phyloP scores from a whole-genome alignment of 2,888 invertebrate species.

The Trachelus tabidus region DNA sequence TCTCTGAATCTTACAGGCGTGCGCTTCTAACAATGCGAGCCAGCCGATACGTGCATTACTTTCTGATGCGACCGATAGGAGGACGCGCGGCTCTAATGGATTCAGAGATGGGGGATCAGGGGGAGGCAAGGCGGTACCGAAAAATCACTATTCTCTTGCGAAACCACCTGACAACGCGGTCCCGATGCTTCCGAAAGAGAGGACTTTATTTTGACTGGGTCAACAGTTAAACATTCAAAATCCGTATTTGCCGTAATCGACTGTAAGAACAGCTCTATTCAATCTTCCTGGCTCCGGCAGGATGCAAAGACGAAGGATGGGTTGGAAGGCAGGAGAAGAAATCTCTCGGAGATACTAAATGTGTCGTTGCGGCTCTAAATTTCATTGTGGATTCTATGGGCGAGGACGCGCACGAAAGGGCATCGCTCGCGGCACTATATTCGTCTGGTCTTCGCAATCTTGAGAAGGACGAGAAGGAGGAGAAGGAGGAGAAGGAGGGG shows the following conservation, averaged over 20 bases:
- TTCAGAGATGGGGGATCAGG: neutral
- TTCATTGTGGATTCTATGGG: neutral
- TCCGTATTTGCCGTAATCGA: too few species aligned
- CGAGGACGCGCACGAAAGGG: conserved; percentile 12
- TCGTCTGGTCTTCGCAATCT: neutral
- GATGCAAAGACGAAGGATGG: too few species aligned
- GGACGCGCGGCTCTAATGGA: conserved; percentile 9
- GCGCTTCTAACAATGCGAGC: conserved; percentile 5
- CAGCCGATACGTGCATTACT: conserved; percentile 6
- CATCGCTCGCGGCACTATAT: conserved; percentile 15
- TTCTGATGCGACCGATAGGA: conserved; percentile 10
- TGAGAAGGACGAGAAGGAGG: conserved; percentile 18
- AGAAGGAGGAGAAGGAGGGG: conserved; percentile 20
- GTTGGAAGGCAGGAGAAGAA: too few species aligned
- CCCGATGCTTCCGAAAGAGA: too few species aligned
- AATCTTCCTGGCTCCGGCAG: too few species aligned
- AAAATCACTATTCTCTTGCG: too few species aligned
- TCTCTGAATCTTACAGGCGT: conserved; percentile 2
- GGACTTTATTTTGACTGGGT: too few species aligned
- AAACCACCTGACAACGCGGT: too few species aligned
- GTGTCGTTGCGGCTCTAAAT: neutral
- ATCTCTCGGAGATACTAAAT: too few species aligned
- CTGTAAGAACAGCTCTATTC: too few species aligned
- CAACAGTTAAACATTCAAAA: too few species aligned
- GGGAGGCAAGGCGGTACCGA: neutral